A percentile compares a stretch with the other conserved stretches of the same genome.
These are phyloP conservation scores for Sparus aurata DNA, from an alignment of 2,797 vertebrate genomes.

Conservation along the genomic window DNA sequence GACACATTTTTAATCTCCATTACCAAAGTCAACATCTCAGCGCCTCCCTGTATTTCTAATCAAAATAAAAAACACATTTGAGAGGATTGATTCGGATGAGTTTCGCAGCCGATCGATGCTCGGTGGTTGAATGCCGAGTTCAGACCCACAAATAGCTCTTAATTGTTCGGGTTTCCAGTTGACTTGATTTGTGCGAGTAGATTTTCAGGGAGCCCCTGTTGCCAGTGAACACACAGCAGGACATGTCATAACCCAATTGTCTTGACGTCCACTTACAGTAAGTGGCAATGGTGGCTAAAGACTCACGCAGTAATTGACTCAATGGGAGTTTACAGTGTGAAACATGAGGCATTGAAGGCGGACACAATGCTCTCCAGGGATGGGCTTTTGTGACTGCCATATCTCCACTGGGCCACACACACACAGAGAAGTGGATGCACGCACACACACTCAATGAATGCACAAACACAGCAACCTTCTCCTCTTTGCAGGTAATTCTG, in stretches of 20 bases:
- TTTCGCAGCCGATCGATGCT: slow-evolving; percentile 61
- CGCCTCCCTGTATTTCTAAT: slow-evolving; percentile 58
- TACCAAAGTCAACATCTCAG: slow-evolving; percentile 67
- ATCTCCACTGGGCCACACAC: slow-evolving; percentile 47
- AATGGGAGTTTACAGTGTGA: slow-evolving; percentile 78
- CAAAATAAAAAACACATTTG: slow-evolving; percentile 62
- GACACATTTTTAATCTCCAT: slow-evolving; percentile 71
- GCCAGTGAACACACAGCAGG: slow-evolving; percentile 64
- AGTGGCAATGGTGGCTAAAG: slow-evolving; percentile 77
- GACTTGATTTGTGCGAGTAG: slow-evolving; percentile 72
- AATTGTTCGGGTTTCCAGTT: slow-evolving; percentile 75
- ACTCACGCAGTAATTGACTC: slow-evolving; percentile 78
- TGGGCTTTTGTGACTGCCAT: slow-evolving; percentile 70
- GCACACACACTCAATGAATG: slow-evolving; percentile 23
- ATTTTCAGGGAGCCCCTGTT: slow-evolving; percentile 48
- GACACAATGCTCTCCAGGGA: slow-evolving; percentile 68
- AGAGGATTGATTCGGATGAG: slow-evolving; percentile 64
- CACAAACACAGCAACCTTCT: slow-evolving; percentile 35
- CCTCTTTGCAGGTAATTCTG: slow-evolving; percentile 61
- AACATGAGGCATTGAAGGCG: slow-evolving; percentile 61
- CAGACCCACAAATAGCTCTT: slow-evolving; percentile 67
- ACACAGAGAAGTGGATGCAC: slow-evolving; percentile 25
- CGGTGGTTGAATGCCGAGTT: slow-evolving; percentile 51
- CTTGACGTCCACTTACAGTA: slow-evolving; percentile 79
- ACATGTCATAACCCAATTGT: slow-evolving; percentile 82